Percentiles rank a stretch among this genome's conserved stretches.
phyloP scores from a whole-genome alignment of 1,140 invertebrate species.

The Ephestia elutella region DNA sequence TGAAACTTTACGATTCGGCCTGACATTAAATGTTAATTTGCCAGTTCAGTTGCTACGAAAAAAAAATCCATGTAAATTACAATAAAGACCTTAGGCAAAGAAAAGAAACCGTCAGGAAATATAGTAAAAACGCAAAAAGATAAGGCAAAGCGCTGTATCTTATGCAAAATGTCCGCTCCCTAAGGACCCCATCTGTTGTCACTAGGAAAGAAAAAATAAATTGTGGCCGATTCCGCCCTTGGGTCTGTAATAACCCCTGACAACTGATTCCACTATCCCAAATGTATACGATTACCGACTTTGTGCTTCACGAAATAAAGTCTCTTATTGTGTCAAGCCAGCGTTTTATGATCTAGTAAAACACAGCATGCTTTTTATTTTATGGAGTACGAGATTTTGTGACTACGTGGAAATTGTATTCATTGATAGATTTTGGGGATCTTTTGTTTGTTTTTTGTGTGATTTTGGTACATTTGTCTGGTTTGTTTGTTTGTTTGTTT shows the following conservation, averaged over 20 bases:
- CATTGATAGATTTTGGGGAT: neutral
- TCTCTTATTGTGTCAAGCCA: neutral
- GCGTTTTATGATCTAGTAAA: neutral
- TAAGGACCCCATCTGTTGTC: neutral
- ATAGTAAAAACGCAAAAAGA: too few relatives aligned
- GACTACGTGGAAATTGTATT: neutral
- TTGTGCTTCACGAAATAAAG: neutral
- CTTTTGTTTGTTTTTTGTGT: neutral
- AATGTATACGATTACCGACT: neutral
- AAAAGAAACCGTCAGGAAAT: too few relatives aligned
- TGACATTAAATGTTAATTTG: too few relatives aligned
- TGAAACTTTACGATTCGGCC: too few relatives aligned
- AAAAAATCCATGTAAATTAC: too few relatives aligned
- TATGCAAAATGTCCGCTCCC: neutral
- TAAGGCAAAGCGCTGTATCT: neutral
- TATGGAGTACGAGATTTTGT: neutral
- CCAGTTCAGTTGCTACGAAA: too few relatives aligned
- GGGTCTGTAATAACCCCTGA: neutral
- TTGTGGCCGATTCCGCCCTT: neutral
- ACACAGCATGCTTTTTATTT: conserved; percentile 5
- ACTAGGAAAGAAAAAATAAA: neutral
- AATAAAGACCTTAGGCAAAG: too few relatives aligned
- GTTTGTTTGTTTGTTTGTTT: too few relatives aligned
- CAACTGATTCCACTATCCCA: conserved; percentile 1
- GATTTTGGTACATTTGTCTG: too few relatives aligned